Conservation (phyloP, 30 jellyfish, hydroid and myxozoan species). For the Pelagia noctiluca region DNA sequence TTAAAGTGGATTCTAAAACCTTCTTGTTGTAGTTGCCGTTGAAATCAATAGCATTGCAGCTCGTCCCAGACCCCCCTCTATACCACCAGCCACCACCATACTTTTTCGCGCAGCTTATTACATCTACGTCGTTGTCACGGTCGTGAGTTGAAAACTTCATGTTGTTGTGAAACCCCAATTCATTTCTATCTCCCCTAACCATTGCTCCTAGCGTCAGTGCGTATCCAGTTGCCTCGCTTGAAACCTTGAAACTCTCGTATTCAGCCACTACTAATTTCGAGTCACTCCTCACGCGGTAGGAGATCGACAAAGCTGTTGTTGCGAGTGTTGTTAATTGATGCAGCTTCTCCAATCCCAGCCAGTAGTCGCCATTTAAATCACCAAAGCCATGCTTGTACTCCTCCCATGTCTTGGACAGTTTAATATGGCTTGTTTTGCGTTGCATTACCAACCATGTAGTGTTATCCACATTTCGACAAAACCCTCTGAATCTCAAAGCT, state of each 20-base stretch:
- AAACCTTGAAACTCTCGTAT: background rate
- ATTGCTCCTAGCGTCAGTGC: background rate
- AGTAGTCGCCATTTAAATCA: conserved; percentile 10
- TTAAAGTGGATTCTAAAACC: too few species aligned
- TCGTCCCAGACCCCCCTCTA: too few species aligned
- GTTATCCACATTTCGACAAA: background rate
- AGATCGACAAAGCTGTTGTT: background rate
- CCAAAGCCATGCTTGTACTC: conserved; percentile 22
- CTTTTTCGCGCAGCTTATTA: conserved; percentile 8
- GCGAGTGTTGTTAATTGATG: background rate
- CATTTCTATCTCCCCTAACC: background rate
- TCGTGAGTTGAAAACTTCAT: conserved; percentile 30
- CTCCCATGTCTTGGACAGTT: background rate
- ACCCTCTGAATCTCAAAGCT: background rate
- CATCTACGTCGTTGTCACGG: conserved; percentile 14
- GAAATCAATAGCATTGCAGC: too few species aligned
- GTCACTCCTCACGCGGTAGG: background rate
- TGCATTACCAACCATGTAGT: conserved; percentile 21
- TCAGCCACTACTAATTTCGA: background rate
- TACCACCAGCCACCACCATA: conserved; percentile 48
- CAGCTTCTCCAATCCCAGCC: conserved; percentile 28
- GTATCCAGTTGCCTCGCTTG: conserved; percentile 1
- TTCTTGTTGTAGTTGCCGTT: too few species aligned
- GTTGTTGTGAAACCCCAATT: conserved; percentile 11
- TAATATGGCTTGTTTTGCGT: background rate